Percentiles rank a stretch among this genome's conserved stretches.
Evolutionary conservation across 2,797 vertebrate species (phyloP).

Genomic region (Anguilla anguilla): DNA sequence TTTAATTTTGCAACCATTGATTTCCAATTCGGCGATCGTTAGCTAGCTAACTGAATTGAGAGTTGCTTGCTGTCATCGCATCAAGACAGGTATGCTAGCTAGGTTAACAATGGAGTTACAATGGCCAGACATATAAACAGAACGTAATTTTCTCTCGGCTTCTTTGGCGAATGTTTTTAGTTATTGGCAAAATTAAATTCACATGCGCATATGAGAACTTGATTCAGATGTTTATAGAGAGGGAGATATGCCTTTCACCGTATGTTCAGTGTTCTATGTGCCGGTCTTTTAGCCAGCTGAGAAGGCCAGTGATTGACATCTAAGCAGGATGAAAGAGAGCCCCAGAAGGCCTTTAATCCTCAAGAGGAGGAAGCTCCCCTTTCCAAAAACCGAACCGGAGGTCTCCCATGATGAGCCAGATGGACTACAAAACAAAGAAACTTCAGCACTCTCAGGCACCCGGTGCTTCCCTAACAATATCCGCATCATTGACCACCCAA

Average conservation of each 20-base stretch:
- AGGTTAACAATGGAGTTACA: background rate
- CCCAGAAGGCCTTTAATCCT: conserved; percentile 93
- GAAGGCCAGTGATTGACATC: conserved; percentile 55
- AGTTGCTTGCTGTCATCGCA: conserved; percentile 1
- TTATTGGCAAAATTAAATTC: background rate
- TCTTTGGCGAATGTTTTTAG: background rate
- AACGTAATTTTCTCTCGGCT: background rate
- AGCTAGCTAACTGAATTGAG: background rate
- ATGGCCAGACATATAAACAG: background rate
- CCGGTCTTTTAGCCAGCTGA: conserved; percentile 41
- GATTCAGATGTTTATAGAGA: background rate
- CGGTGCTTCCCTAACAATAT: conserved; percentile 76
- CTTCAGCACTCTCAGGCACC: conserved; percentile 30
- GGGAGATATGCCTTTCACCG: background rate
- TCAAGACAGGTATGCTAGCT: background rate
- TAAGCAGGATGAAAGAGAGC: conserved; percentile 87
- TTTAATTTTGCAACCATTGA: background rate
- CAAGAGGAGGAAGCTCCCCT: conserved; percentile 85
- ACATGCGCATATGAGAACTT: background rate
- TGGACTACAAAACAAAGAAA: conserved; percentile 34
- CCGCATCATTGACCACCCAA: conserved; percentile 86
- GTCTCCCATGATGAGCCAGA: conserved; percentile 45
- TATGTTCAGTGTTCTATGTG: background rate
- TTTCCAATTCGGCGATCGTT: background rate
- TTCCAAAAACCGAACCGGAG: conserved; percentile 67